Evolutionary conservation across 2,113 vertebrate genomes (phyloP).

Genomic region (Lepisosteus osseus): DNA sequence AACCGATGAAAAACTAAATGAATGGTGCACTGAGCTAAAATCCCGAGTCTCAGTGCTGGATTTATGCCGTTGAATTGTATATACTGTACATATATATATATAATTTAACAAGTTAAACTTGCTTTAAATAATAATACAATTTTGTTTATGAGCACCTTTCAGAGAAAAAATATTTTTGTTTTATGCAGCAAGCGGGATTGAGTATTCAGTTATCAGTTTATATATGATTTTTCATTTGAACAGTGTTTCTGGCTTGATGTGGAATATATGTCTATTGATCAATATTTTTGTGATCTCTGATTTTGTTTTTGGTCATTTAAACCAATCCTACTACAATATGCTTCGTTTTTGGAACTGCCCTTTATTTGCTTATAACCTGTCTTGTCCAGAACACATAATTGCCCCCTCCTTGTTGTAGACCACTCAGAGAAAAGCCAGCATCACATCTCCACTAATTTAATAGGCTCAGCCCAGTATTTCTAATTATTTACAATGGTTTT

Average conservation of each 20-base stretch:
- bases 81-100: too few species aligned
- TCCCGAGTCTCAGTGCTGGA: too few species aligned
- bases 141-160: too few species aligned
- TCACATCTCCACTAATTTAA: conserved; percentile 45
- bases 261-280: conserved; percentile 11
- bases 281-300: not conserved
- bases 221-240: conserved; percentile 18
- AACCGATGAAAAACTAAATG: too few species aligned
- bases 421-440: conserved; percentile 27
- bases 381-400: conserved; percentile 12
- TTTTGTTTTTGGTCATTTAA: not conserved
- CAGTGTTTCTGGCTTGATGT: conserved; percentile 22
- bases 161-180: too few species aligned
- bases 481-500: conserved; percentile 62
- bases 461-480: conserved; percentile 46
- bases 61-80: too few species aligned
- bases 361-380: not conserved
- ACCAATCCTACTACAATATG: not conserved
- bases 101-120: too few species aligned
- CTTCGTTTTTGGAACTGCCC: not conserved
- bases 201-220: not conserved
- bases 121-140: too few species aligned
- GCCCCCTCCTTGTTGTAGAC: not conserved
- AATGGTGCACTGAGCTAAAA: too few species aligned
- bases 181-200: too few species aligned